These are phyloP conservation scores for Myrmophylax atrothorax DNA, from an alignment of 2,113 vertebrate species.

Conservation along the genomic window DNA sequence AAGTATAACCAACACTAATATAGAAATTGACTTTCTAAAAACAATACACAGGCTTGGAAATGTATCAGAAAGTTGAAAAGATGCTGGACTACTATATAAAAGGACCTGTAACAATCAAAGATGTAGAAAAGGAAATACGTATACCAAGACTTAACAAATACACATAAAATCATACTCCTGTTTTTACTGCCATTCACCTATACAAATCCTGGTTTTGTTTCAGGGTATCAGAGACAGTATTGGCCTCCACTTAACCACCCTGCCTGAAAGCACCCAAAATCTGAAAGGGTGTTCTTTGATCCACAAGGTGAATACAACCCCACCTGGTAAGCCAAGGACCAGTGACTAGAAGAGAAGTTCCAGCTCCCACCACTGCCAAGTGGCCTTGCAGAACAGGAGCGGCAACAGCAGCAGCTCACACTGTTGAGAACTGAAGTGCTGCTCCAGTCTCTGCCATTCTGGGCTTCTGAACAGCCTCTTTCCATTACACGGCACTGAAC, in stretches of 20 bases:
- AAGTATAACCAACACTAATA: neutral
- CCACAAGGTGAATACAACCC: neutral
- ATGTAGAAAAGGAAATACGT: neutral
- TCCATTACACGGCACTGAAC: neutral
- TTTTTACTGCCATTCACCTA: neutral
- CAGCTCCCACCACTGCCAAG: neutral
- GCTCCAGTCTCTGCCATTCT: neutral
- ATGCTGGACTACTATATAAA: neutral
- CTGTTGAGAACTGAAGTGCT: fast-evolving
- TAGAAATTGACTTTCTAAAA: neutral
- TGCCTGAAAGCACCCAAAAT: neutral
- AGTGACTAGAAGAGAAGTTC: neutral
- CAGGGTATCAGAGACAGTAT: fast-evolving
- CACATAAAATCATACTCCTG: neutral
- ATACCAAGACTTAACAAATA: neutral
- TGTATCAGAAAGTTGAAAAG: fast-evolving
- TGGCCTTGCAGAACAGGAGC: fast-evolving
- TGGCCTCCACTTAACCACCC: neutral
- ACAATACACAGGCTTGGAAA: neutral
- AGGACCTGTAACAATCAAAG: neutral
- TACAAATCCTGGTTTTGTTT: neutral
- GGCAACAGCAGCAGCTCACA: fast-evolving
- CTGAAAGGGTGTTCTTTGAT: neutral
- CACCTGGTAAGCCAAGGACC: neutral
- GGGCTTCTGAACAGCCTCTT: neutral